phyloP scores from a whole-genome alignment of 2,113 vertebrate species.

The Sialia sialis region DNA sequence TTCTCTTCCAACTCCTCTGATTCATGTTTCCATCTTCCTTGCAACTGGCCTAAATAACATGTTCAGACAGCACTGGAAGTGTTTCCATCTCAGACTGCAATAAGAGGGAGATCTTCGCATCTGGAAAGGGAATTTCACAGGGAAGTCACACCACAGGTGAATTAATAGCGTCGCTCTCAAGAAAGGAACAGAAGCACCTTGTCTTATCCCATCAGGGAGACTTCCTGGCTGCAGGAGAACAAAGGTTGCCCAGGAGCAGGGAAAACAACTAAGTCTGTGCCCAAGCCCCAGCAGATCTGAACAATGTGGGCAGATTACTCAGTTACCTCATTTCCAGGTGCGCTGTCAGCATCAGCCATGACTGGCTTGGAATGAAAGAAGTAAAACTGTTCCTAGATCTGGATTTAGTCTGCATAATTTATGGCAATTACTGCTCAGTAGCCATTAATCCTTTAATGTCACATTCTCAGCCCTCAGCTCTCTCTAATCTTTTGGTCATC shows the following conservation, averaged over 20 bases:
- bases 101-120: background rate
- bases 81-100: background rate
- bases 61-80: slow-evolving; percentile 17
- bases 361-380: slow-evolving; percentile 48
- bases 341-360: slow-evolving; percentile 13
- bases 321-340: slow-evolving; percentile 61
- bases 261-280: background rate
- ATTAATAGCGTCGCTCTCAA: background rate
- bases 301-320: slow-evolving; percentile 28
- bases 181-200: background rate
- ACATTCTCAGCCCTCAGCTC: background rate
- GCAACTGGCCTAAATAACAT: slow-evolving; percentile 46
- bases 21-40: background rate
- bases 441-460: background rate
- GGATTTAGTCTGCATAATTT: background rate
- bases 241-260: slow-evolving; percentile 33
- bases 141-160: background rate
- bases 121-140: slow-evolving; percentile 6
- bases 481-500: background rate
- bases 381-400: slow-evolving; percentile 6
- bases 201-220: background rate
- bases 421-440: slow-evolving; percentile 4
- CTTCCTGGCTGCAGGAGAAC: slow-evolving; percentile 18
- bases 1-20: slow-evolving; percentile 17
- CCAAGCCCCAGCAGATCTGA: background rate